Evolutionary conservation across 2,797 vertebrate species (phyloP).

Genomic region (Schizothorax lantsangensis): DNA sequence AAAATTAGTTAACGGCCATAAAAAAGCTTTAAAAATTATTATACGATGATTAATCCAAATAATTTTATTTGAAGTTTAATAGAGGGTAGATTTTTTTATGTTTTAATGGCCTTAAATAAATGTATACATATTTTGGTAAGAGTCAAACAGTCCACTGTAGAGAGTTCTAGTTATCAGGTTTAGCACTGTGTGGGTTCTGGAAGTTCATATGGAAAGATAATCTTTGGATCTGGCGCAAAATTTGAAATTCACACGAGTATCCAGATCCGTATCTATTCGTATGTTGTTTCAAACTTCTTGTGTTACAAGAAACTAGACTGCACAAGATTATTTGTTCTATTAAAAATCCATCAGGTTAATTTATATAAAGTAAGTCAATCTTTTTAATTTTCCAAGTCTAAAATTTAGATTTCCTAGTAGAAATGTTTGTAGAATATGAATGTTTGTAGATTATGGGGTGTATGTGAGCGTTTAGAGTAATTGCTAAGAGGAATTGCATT

Average conservation of each 20-base stretch:
- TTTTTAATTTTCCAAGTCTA: not conserved
- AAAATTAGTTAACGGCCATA: not conserved
- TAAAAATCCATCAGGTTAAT: not conserved
- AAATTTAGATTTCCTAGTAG: not conserved
- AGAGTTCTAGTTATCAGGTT: not conserved
- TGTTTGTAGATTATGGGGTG: not conserved
- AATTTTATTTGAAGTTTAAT: not conserved
- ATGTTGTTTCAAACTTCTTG: not conserved
- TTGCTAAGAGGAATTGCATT: constrained; percentile 51
- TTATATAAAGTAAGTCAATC: not conserved
- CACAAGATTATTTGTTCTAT: not conserved
- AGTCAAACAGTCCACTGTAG: not conserved
- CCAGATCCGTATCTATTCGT: not conserved
- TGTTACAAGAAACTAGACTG: not conserved
- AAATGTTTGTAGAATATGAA: not conserved
- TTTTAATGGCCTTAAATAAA: not conserved
- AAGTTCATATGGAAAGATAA: constrained; percentile 29
- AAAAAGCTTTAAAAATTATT: not conserved
- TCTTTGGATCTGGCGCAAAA: constrained; percentile 58
- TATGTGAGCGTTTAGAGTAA: not conserved
- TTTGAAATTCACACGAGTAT: constrained; percentile 50
- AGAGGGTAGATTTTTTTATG: not conserved
- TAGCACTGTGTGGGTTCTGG: constrained; percentile 50
- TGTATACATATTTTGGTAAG: not conserved
- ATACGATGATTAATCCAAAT: not conserved